These are phyloP conservation scores for Pseudorhombus dupliciocellatus DNA, from an alignment of 2,113 vertebrate genomes.

Conservation along the genomic window DNA sequence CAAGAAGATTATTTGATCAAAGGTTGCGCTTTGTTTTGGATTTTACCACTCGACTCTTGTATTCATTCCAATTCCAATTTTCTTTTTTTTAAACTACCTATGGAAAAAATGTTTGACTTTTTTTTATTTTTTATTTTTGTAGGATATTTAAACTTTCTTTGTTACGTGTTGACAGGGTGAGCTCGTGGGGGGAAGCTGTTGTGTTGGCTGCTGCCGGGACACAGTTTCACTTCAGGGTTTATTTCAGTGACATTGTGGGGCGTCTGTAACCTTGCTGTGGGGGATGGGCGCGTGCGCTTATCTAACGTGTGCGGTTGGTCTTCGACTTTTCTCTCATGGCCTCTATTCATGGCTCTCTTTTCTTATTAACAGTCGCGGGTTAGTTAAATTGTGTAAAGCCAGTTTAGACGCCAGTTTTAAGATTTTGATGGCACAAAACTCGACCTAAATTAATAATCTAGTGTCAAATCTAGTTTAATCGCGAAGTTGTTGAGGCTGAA, in stretches of 20 bases:
- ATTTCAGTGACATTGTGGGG: constrained; percentile 74
- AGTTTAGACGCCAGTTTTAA: not conserved
- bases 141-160: not conserved
- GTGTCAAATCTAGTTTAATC: not conserved
- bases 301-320: constrained; percentile 53
- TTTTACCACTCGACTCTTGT: constrained; percentile 57
- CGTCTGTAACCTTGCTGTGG: constrained; percentile 81
- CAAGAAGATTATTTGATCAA: constrained; percentile 75
- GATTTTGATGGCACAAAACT: no score
- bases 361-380: no score
- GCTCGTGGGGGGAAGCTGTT: not conserved
- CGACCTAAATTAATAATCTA: no score
- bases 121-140: not conserved
- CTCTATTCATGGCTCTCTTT: not conserved
- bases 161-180: no score
- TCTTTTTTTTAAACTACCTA: constrained; percentile 24
- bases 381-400: not conserved
- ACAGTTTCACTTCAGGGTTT: not conserved
- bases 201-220: not conserved
- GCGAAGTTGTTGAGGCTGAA: not conserved
- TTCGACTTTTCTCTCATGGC: not conserved
- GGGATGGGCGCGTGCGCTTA: constrained; percentile 77
- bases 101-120: constrained; percentile 6
- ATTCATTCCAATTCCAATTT: constrained; percentile 21
- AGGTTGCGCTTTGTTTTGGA: constrained; percentile 67